Base-by-base conservation (phyloP, 2,888 invertebrate genomes). In the Leptinotarsa peninsularis region DNA sequence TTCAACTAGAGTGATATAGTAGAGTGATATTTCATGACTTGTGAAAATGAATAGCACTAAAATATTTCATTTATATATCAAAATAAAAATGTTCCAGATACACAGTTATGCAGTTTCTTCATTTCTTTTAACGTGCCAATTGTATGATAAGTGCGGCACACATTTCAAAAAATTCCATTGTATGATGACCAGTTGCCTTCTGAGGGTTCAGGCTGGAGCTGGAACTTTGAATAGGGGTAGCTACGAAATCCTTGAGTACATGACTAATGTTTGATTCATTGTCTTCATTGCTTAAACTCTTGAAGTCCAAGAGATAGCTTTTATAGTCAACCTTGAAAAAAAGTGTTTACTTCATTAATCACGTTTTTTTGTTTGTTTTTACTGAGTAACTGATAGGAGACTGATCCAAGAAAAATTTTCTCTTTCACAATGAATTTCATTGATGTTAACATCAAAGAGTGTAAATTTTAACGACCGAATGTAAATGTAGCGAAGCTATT, bases 91-190 rank as follows among this genome's bases (percentile, higher is more conserved):
- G 15, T 60, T 60, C 4, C 27, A 15, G 15, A 68, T 54, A 68
- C 43, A 21, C 50, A 49, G 10, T 50, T 49, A 10, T 49, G 18
- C 67, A 50, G 13, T 56, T 54, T 18, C 18, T 43, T 43, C 56
- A 33, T 4, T 76, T 17, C n/a, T n/a, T 71, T 89, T 92, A 98
- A 89, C 98, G 95, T 49, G 99, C 99, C 78, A 99, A 91, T 83
- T 99, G 98, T 78, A 98, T 98, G 83, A 99, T 99, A 66, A 99
- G 91, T 3, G 97, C 96, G 23, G 99, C 98, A 89, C 99, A 99
- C 98, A 99, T 99, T 90, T 99, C 99, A 87, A 99, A 99, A 90
- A 99, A 99, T 90, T 99, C 99, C 96, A 99, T 98, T 2, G 99
- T 99, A 88, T 98, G 98, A 86, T 99, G 98, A 0, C 95, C 96